Evolutionary conservation across 64 coral and sea anemone species (phyloP).

Genomic region (Montipora capricornis): DNA sequence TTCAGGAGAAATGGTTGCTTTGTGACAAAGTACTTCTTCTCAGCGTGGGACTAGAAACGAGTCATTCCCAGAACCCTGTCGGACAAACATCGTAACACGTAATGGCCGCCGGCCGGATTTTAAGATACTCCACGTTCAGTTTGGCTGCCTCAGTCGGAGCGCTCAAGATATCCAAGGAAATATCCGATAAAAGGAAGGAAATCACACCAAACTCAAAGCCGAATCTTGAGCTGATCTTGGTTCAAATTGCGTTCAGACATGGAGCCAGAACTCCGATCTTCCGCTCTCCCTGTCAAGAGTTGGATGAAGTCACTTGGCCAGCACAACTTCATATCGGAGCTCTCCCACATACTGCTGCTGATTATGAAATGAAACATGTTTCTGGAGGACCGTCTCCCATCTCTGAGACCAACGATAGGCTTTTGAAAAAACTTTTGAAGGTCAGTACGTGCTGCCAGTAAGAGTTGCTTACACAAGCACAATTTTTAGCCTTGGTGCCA

Average conservation of each 20-base stretch:
- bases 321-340: conserved; percentile 67
- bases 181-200: background rate
- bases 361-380: conserved; percentile 60
- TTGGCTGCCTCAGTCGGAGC: conserved; percentile 7
- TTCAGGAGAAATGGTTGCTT: no score
- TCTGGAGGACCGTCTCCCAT: conserved; percentile 64
- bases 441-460: background rate
- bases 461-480: background rate
- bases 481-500: no score
- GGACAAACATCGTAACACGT: background rate
- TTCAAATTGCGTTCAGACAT: conserved; percentile 91
- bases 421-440: conserved; percentile 34
- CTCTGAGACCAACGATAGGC: conserved; percentile 43
- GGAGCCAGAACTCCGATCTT: conserved; percentile 85
- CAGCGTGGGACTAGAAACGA: background rate
- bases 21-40: no score
- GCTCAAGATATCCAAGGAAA: conserved; percentile 12
- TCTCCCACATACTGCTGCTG: conserved; percentile 70
- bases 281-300: conserved; percentile 32
- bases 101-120: background rate
- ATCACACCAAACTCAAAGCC: background rate
- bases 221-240: conserved; percentile 70
- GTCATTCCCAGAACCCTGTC: background rate
- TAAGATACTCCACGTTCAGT: conserved; percentile 4
- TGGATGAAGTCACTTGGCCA: conserved; percentile 56